These are phyloP conservation scores for Dasyurus viverrinus DNA, from an alignment of 2,113 vertebrate genomes.

Conservation along the genomic window DNA sequence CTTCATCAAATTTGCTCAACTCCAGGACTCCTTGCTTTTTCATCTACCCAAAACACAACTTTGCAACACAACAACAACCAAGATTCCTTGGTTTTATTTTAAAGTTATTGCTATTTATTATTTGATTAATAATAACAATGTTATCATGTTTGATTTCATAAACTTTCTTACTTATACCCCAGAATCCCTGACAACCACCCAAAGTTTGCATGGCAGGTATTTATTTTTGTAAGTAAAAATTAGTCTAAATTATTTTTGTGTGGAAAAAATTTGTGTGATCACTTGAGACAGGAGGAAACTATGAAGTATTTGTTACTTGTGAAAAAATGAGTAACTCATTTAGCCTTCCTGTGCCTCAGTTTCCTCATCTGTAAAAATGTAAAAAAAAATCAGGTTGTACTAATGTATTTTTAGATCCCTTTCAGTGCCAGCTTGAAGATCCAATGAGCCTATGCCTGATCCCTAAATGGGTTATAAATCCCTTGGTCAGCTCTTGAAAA, in stretches of 20 bases:
- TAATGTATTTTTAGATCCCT: neutral
- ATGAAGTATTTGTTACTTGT: neutral
- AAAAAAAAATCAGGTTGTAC: neutral
- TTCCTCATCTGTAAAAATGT: neutral
- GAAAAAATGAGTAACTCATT: neutral
- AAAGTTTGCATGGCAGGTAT: neutral
- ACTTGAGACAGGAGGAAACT: neutral
- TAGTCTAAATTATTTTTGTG: neutral
- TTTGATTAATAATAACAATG: neutral
- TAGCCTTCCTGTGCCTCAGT: neutral
- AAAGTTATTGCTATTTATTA: neutral
- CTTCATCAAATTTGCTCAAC: too few species aligned
- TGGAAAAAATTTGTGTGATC: neutral
- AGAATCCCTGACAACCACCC: neutral
- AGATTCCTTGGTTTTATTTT: too few species aligned
- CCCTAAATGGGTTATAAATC: neutral
- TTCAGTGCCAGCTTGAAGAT: neutral
- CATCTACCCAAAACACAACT: neutral
- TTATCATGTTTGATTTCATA: neutral
- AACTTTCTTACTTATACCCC: neutral
- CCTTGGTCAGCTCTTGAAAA: neutral
- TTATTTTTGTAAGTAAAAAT: neutral
- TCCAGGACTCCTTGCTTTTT: neutral
- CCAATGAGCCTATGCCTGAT: neutral
- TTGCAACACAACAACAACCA: neutral